Evolutionary conservation across 2,888 invertebrate species (phyloP), one percentile per base, ranked within the genome.

Genomic region (Ellobium chinense): DNA sequence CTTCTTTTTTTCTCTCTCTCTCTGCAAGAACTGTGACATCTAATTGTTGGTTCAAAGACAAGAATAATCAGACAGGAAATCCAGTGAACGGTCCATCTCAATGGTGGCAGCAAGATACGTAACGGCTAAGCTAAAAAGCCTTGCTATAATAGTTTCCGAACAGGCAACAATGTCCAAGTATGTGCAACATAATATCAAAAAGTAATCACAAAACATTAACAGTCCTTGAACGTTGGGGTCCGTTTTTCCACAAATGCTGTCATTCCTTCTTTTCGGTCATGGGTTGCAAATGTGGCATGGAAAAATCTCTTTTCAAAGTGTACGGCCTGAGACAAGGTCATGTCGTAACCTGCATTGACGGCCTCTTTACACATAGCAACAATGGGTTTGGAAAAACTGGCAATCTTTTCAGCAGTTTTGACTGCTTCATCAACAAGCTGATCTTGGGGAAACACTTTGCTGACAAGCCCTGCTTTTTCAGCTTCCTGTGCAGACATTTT

Each of bases 201-300:
- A n/a, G n/a, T n/a, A n/a, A n/a, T n/a, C n/a, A n/a, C n/a, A n/a
- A n/a, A n/a, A n/a, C n/a, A 24, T 80, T 63, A 90, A 66, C 84
- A 87, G 85, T 92, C 90, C 72, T 95, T 96, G 94, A 98, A 99
- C 54, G 96, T 96, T 0, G 99, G 96, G 63, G 96, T 93, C 84
- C 99, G 95, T 94, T 99, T 99, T 92, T 99, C 98, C 75, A 96
- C 93, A 93, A 99, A 99, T 24, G 99, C 99, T 21, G 95, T 95
- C 99, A 99, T 99, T 65, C 99, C 99, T 94, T 99, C 99, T 92
- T 96, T 97, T 87, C 97, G 96, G 93, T 99, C 99, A 90, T 95
- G 95, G 85, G 99, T 99, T 21, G 98, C 97, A 94, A 99, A 99
- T 39, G 99, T 97, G 60, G 97, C 95, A 92, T 99, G 97, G 95